Base-by-base conservation (phyloP, 2,888 invertebrate genomes). In the Auanema freiburgensis region DNA sequence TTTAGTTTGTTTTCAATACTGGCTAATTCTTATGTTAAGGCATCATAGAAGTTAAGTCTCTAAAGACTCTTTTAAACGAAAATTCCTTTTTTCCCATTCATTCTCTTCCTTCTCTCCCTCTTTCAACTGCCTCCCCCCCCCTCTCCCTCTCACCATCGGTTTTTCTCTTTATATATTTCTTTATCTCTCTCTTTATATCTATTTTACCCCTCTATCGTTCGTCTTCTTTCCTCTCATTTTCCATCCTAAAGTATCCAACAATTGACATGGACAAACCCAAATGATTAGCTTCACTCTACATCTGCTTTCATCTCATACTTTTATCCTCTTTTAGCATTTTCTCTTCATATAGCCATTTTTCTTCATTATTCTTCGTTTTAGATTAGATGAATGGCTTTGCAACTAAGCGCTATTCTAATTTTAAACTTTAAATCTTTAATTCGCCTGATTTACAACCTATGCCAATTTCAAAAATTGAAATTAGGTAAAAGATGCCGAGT, bases 211-310 rank as follows among this genome's bases (percentile, higher is more conserved):
- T 33, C 23, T 23, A 23, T 23, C 52, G 23, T 52, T 52, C 23
- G n/a, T n/a, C 52, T 52, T 23, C 23, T 23, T 23, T 52, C 52
- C 52, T 52, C 52, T 52, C 24, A 23, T 52, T 25, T 25, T 52
- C 52, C 23, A 46, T 52, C n/a, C 18, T 52, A 33, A 33, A 33
- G 33, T 33, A 33, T 33, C 33, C 33, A 33, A 33, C 33, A 33
- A 33, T 33, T 33, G 33, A 33, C 33, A 33, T 33, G 33, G 33
- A 33, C 33, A 33, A 33, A 33, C 33, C 33, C 33, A 33, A 33
- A 33, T 33, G 33, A n/a, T 52, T 52, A 23, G 23, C 21, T n/a
- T 52, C 21, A 23, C 24, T n/a, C 52, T 52, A 21, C 52, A 21
- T 52, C 52, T 52, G 21, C 23, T 25, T 52, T 23, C 24, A 21